Base-by-base conservation (phyloP, 2,113 vertebrate genomes). In the Numenius arquata region DNA sequence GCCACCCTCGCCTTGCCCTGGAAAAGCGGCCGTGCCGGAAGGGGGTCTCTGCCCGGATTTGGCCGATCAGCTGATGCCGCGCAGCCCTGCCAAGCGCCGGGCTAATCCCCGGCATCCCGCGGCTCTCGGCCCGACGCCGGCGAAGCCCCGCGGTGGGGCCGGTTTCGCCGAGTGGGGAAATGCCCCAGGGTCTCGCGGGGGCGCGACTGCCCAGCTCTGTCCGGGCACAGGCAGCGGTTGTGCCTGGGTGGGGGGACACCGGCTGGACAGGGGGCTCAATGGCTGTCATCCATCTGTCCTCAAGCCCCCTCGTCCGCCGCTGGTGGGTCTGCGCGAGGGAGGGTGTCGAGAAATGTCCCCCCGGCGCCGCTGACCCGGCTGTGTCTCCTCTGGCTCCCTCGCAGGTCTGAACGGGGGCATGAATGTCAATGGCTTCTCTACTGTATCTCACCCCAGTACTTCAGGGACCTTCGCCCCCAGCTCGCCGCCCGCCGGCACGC, bases 391-490 rank as follows among this genome's bases (percentile, higher is more conserved):
- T 67, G 75, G 79, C 78, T 93, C 32, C 70, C 71, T 75, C 22
- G 18, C 97, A 99, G 99, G 99, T 98, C 97, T 99, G 98, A 99
- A 99, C 96, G 99, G 99, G 97, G 99, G 99, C 97, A 98, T 99
- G 99, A 99, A 99, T 98, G 99, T 99, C 98, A 99, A 99, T 98
- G 99, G 99, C 98, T 98, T 99, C 98, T 98, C 99, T 99, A 99
- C 99, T 99, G 99, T 99, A 98, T 98, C 98, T 75, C 99, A 99
- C 98, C 98, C 98, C 96, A 98, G 98, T 96, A 98, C 98, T 96
- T 97, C 99, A 98, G 99, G 98, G 97, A 98, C 98, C 88, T 98
- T 98, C 95, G 95, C 98, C 47, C 97, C 98, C 84, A 96, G 98
- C 88, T 95, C 98, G 23, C 98, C 98, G 20, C 98, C 98, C 93